Evolutionary conservation across 2,888 invertebrate genomes (phyloP).

Genomic region (Saturnia japonica): DNA sequence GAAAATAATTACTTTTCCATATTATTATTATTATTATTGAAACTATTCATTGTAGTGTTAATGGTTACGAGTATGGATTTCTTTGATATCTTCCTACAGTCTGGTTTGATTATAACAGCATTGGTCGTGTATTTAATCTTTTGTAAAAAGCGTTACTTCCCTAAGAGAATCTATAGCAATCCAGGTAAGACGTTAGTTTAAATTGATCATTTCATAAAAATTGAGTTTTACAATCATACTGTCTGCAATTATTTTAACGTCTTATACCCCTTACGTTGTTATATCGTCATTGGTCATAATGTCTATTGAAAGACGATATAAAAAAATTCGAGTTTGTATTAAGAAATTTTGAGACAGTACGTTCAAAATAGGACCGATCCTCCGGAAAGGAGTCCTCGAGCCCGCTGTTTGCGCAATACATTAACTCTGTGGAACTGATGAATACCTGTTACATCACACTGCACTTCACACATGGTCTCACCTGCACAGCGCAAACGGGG

Average conservation of each 20-base stretch:
- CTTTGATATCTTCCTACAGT: conserved; percentile 59
- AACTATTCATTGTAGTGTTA: background rate
- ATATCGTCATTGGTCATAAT: too few species aligned
- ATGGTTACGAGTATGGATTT: conserved; percentile 51
- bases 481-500: too few species aligned
- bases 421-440: too few species aligned
- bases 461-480: too few species aligned
- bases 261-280: background rate
- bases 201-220: background rate
- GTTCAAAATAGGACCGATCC: too few species aligned
- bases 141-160: conserved; percentile 47
- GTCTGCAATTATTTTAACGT: background rate
- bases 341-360: too few species aligned
- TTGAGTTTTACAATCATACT: conserved; percentile 3
- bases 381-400: too few species aligned
- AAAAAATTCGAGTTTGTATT: too few species aligned
- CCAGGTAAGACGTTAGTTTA: conserved; percentile 48
- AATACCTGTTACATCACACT: too few species aligned
- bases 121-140: conserved; percentile 63
- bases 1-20: too few species aligned
- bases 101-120: conserved; percentile 58
- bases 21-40: background rate
- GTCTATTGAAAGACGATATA: too few species aligned
- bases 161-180: conserved; percentile 49
- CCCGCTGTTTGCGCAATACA: too few species aligned